Conservation (phyloP, 2,888 invertebrate genomes). For the Dryocosmus kuriphilus region DNA sequence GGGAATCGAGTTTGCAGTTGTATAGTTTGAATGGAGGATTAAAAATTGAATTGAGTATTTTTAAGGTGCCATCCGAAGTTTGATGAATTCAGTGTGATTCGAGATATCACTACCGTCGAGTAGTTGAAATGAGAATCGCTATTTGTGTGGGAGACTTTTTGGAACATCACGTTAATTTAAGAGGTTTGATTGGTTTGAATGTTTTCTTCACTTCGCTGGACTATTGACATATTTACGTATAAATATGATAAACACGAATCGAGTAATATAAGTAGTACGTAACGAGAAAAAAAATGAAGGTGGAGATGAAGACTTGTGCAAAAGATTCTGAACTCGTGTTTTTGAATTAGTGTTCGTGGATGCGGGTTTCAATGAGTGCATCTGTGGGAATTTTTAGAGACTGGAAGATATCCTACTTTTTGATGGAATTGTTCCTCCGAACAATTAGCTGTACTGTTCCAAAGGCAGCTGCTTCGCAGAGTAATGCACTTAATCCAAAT, state of each 20-base stretch:
- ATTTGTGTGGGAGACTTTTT: neutral
- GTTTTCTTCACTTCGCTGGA: slow-evolving; percentile 11
- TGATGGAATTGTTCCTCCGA: slow-evolving; percentile 37
- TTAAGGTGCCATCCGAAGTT: slow-evolving; percentile 19
- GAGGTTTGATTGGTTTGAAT: neutral
- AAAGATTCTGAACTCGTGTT: slow-evolving; percentile 48
- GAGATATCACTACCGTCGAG: slow-evolving; percentile 30
- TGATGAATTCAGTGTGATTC: slow-evolving; percentile 4
- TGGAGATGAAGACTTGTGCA: slow-evolving; percentile 46
- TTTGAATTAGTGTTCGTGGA: slow-evolving; percentile 34
- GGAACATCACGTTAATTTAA: neutral
- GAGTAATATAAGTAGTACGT: slow-evolving; percentile 63
- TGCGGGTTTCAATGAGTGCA: slow-evolving; percentile 38
- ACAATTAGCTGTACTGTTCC: slow-evolving; percentile 40
- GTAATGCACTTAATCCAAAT: slow-evolving; percentile 9
- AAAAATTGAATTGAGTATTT: neutral
- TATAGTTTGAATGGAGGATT: slow-evolving; percentile 16
- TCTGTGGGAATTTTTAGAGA: slow-evolving; percentile 41
- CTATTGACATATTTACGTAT: slow-evolving; percentile 58
- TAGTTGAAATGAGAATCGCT: slow-evolving; percentile 23
- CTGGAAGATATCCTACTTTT: slow-evolving; percentile 37
- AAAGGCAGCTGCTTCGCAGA: slow-evolving; percentile 29
- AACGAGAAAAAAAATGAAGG: slow-evolving; percentile 49
- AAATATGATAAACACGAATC: slow-evolving; percentile 59
- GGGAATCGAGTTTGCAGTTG: neutral